Evolutionary conservation across 2,113 vertebrate species (phyloP).

Genomic region (Eublepharis macularius): DNA sequence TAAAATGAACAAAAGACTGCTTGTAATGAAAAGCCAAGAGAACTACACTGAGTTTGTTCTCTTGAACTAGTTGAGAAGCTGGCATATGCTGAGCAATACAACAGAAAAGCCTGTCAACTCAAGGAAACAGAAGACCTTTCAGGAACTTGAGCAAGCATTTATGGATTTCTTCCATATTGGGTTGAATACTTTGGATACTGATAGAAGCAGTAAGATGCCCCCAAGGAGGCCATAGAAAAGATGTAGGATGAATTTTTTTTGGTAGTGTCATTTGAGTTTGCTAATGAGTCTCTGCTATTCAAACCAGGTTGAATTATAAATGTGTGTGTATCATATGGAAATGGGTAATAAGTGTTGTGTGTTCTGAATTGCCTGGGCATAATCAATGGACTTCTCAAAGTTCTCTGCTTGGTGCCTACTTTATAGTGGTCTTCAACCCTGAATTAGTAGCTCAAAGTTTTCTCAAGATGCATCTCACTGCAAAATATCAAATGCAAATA

Average conservation of each 20-base stretch:
- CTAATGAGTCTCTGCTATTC: not conserved
- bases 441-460: not conserved
- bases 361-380: not conserved
- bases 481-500: slow-evolving; percentile 36
- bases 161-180: not conserved
- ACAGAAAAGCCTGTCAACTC: not conserved
- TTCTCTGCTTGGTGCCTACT: slow-evolving; percentile 19
- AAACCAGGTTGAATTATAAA: not conserved
- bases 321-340: not conserved
- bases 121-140: not conserved
- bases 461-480: not conserved
- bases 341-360: not conserved
- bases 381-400: slow-evolving; percentile 22
- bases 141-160: not conserved
- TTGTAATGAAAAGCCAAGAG: not conserved
- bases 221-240: not conserved
- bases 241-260: not conserved
- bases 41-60: not conserved
- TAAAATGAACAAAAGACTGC: not conserved
- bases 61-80: not conserved
- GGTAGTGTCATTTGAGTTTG: not conserved
- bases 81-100: not conserved
- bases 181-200: not conserved
- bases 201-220: not conserved
- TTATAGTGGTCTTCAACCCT: not conserved